phyloP scores from a whole-genome alignment of 2,797 vertebrate species.

The Podargus strigoides region DNA sequence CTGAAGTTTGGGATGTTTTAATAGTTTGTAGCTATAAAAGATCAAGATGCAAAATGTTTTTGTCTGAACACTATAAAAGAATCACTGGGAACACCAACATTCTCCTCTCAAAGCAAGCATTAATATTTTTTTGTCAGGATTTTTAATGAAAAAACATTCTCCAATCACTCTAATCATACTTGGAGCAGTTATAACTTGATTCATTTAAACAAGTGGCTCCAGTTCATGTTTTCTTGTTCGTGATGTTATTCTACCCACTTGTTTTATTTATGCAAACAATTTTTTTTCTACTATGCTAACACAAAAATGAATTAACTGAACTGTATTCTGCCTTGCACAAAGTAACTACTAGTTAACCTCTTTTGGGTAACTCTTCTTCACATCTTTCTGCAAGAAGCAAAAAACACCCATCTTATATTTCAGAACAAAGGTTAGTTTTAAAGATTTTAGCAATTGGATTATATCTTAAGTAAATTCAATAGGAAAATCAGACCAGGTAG shows the following conservation, averaged over 20 bases:
- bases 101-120: not conserved
- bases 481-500: not conserved
- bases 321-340: not conserved
- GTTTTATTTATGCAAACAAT: slow-evolving; percentile 3
- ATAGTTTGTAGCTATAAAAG: not conserved
- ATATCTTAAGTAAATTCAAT: not conserved
- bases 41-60: not conserved
- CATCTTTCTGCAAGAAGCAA: not conserved
- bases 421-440: not conserved
- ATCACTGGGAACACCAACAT: not conserved
- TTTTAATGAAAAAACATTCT: not conserved
- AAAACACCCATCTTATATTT: not conserved
- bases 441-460: not conserved
- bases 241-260: not conserved
- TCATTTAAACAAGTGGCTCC: not conserved
- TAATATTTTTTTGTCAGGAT: not conserved
- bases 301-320: slow-evolving; percentile 12
- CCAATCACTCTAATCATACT: not conserved
- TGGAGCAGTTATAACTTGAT: not conserved
- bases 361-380: not conserved
- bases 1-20: not conserved
- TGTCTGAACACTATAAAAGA: not conserved
- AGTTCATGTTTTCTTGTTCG: not conserved
- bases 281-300: not conserved
- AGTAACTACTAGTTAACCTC: not conserved